Conservation (phyloP, 92 coral and sea anemone species). For the Siderastrea radians region DNA sequence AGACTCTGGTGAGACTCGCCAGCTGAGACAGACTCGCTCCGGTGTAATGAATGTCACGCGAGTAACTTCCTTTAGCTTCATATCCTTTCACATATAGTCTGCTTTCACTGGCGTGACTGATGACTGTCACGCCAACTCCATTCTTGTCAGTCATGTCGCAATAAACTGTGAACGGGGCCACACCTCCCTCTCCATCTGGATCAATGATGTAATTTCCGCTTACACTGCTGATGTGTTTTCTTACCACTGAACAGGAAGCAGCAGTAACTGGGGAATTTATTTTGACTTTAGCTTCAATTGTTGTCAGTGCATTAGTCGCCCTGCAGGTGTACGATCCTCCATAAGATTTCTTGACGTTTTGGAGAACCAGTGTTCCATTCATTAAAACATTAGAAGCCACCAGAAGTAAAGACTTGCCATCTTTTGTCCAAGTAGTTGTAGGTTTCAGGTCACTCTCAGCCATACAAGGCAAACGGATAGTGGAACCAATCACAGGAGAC, state of each 20-base stretch:
- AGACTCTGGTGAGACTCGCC: slow-evolving; percentile 50
- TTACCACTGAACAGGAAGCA: slow-evolving; percentile 11
- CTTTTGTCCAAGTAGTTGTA: too few species aligned
- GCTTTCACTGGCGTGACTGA: too few species aligned
- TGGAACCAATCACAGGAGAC: neutral
- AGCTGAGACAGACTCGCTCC: slow-evolving; percentile 64
- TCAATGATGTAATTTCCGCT: slow-evolving; percentile 66
- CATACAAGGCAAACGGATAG: slow-evolving; percentile 29
- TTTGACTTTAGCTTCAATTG: too few species aligned
- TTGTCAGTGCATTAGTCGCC: too few species aligned
- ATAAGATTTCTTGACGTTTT: neutral
- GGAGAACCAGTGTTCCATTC: neutral
- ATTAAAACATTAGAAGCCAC: neutral
- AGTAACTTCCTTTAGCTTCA: neutral
- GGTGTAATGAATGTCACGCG: slow-evolving; percentile 37
- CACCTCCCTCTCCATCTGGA: neutral
- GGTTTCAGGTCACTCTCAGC: neutral
- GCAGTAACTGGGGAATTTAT: neutral
- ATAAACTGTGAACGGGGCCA: too few species aligned
- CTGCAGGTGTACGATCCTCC: slow-evolving; percentile 27
- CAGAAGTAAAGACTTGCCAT: neutral
- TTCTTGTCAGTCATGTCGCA: too few species aligned
- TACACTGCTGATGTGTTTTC: neutral
- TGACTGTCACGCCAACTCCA: too few species aligned
- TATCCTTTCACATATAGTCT: slow-evolving; percentile 52